A percentile compares a stretch with the other conserved stretches of the same genome.
Conservation (phyloP, 1,140 invertebrate species). For the Conus betulinus region DNA sequence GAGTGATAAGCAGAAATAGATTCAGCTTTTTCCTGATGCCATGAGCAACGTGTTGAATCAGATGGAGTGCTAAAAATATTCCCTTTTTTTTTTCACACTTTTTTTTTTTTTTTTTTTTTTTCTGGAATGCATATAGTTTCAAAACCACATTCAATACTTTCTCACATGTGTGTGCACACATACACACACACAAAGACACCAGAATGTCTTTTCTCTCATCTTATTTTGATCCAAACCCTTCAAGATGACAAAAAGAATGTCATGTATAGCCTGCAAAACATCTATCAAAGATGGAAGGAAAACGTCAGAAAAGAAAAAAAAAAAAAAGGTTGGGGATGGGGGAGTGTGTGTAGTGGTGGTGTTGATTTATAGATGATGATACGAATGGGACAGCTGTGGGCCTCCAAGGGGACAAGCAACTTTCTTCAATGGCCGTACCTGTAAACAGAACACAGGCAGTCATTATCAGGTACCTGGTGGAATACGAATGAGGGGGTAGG, state of each 20-base stretch:
- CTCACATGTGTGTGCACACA: background rate
- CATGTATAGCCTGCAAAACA: background rate
- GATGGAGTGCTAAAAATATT: too few relatives aligned
- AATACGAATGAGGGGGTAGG: too few relatives aligned
- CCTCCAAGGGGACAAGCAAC: background rate
- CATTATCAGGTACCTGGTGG: too few relatives aligned
- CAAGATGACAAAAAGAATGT: background rate
- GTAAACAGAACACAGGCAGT: background rate
- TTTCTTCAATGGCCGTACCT: background rate
- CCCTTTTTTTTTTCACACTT: too few relatives aligned
- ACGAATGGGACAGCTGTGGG: background rate
- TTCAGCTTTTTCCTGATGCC: too few relatives aligned
- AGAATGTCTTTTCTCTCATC: background rate
- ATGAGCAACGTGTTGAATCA: too few relatives aligned
- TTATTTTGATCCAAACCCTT: background rate
- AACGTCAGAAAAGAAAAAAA: slow-evolving; percentile 6
- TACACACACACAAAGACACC: background rate
- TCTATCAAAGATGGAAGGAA: background rate
- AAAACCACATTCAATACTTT: too few relatives aligned
- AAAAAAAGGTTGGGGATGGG: background rate
- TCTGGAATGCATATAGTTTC: too few relatives aligned
- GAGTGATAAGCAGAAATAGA: too few relatives aligned
- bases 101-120: too few relatives aligned
- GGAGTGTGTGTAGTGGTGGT: background rate
- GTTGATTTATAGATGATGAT: background rate